phyloP scores from a whole-genome alignment of 23 tunicate species.

The Trididemnum nubilum region DNA sequence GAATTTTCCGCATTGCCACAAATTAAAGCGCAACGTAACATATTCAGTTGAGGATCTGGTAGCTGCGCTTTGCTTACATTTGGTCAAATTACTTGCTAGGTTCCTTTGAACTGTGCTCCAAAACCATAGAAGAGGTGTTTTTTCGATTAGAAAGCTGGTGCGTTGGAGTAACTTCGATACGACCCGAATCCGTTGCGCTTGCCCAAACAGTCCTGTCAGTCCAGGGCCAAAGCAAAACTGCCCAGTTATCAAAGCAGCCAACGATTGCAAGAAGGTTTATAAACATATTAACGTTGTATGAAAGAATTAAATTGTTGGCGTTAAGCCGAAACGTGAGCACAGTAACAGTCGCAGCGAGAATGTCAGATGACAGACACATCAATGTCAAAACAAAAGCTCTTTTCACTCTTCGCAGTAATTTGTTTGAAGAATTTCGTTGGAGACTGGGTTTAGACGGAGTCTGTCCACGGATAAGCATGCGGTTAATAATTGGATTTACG shows the following conservation, averaged over 20 bases:
- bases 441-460: too few species aligned
- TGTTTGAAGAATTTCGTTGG: neutral
- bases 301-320: constrained; percentile 5
- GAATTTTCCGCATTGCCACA: too few species aligned
- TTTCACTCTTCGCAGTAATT: constrained; percentile 38
- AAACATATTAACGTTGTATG: constrained; percentile 37
- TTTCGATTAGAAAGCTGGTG: too few species aligned
- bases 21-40: too few species aligned
- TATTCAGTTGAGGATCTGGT: too few species aligned
- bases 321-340: neutral
- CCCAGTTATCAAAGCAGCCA: constrained; percentile 70
- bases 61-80: too few species aligned
- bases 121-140: too few species aligned
- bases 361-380: constrained; percentile 51
- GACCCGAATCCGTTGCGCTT: too few species aligned
- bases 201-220: too few species aligned
- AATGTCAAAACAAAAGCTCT: constrained; percentile 45
- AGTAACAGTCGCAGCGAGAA: constrained; percentile 30
- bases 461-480: neutral
- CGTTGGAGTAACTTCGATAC: too few species aligned
- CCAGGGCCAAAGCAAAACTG: constrained; percentile 55
- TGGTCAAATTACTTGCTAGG: too few species aligned
- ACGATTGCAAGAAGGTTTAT: constrained; percentile 46
- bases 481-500: constrained; percentile 41
- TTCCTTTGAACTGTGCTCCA: too few species aligned